These are phyloP conservation scores for Smutsia temminckii DNA, from an alignment of 2,797 vertebrate species.

Conservation along the genomic window DNA sequence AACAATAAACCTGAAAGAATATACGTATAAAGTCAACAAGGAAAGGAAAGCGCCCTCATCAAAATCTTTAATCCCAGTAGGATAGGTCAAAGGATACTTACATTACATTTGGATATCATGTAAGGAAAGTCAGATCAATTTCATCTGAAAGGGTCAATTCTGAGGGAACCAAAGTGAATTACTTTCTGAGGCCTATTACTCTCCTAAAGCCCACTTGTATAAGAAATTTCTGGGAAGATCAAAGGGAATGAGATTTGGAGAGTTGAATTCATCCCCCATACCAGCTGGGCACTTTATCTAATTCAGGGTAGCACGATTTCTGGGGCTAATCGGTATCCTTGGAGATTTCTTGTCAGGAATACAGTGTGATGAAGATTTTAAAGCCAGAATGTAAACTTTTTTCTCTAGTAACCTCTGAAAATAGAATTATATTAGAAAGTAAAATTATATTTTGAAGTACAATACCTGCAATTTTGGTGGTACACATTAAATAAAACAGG, in stretches of 20 bases:
- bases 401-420: constrained; percentile 15
- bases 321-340: not conserved
- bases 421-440: not conserved
- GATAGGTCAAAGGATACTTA: not conserved
- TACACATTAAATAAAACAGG: not conserved
- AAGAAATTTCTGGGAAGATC: not conserved
- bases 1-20: not conserved
- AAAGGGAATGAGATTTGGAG: not conserved
- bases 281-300: not conserved
- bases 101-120: not conserved
- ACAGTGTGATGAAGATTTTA: not conserved
- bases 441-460: not conserved
- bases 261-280: not conserved
- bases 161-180: not conserved
- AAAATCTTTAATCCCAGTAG: not conserved
- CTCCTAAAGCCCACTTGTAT: not conserved
- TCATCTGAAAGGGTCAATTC: not conserved
- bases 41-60: not conserved
- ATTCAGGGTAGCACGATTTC: not conserved
- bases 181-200: not conserved
- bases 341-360: not conserved
- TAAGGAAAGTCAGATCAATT: not conserved
- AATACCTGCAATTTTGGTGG: not conserved
- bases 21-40: not conserved
- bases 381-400: not conserved